Conservation (phyloP, 2,888 invertebrate species). For the Drosophila mercatorum region DNA sequence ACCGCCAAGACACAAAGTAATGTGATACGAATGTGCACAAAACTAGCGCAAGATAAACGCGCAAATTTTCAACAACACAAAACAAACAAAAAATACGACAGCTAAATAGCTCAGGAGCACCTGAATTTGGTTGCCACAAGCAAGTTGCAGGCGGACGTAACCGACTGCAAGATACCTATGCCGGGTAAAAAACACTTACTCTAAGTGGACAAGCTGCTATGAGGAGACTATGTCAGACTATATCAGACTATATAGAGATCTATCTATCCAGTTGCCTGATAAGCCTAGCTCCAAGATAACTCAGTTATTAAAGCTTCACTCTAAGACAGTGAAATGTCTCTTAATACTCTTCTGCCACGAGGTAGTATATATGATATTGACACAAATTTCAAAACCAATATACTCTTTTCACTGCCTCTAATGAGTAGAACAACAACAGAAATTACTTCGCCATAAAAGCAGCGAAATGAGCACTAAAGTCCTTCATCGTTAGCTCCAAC, state of each 20-base stretch:
- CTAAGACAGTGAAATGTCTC: too few relatives aligned
- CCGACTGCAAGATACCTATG: background rate
- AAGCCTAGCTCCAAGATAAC: too few relatives aligned
- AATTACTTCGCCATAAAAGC: background rate
- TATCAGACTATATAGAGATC: too few relatives aligned
- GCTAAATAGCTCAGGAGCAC: constrained; percentile 45
- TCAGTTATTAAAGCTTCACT: too few relatives aligned
- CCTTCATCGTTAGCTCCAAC: background rate
- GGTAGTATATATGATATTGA: too few relatives aligned
- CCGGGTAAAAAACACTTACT: background rate
- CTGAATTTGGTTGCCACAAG: constrained; percentile 37
- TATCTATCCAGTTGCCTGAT: too few relatives aligned
- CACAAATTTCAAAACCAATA: background rate
- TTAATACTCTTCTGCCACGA: too few relatives aligned
- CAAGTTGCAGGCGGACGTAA: background rate
- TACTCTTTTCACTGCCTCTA: background rate
- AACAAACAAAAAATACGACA: constrained; percentile 40
- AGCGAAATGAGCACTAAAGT: background rate
- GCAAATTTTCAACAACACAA: constrained; percentile 47
- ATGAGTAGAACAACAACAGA: background rate
- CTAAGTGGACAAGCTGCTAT: too few relatives aligned
- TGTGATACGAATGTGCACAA: constrained; percentile 66
- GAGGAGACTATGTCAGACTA: too few relatives aligned
- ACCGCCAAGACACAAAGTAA: constrained; percentile 48
- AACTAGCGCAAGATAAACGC: constrained; percentile 62